Evolutionary conservation across 2,797 vertebrate species (phyloP).

Genomic region (Hybognathus amarus): DNA sequence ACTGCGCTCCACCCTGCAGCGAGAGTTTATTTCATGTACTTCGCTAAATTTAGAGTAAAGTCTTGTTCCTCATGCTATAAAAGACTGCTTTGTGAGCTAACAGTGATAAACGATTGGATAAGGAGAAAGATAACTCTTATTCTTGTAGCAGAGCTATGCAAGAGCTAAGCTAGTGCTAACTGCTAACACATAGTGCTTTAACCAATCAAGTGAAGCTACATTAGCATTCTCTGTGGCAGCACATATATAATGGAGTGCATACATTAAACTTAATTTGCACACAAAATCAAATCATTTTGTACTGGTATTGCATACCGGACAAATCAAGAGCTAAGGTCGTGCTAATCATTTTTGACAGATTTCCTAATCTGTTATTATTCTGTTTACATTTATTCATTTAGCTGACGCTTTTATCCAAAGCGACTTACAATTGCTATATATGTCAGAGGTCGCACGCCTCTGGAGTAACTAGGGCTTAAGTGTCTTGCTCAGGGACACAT

Average conservation of each 20-base stretch:
- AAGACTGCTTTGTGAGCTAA: not conserved
- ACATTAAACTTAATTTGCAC: not conserved
- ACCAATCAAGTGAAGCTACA: not conserved
- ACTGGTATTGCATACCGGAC: not conserved
- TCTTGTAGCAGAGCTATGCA: not conserved
- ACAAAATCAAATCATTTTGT: not conserved
- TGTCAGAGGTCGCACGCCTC: no score
- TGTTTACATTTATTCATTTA: no score
- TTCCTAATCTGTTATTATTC: not conserved
- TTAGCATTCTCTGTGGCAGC: not conserved
- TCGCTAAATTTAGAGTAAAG: not conserved
- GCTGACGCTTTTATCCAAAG: no score
- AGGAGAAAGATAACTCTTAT: not conserved
- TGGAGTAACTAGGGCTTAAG: no score
- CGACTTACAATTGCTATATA: no score
- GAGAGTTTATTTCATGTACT: constrained; percentile 3
- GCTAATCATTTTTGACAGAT: not conserved
- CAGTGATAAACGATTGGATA: not conserved
- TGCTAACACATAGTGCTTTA: not conserved
- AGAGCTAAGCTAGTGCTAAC: not conserved
- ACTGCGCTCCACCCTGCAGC: not conserved
- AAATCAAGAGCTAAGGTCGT: not conserved
- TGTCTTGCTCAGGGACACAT: no score
- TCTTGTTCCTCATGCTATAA: not conserved
- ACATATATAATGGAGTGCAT: not conserved